Base-by-base conservation (phyloP, 2,888 invertebrate species). In the Anodontia alba region DNA sequence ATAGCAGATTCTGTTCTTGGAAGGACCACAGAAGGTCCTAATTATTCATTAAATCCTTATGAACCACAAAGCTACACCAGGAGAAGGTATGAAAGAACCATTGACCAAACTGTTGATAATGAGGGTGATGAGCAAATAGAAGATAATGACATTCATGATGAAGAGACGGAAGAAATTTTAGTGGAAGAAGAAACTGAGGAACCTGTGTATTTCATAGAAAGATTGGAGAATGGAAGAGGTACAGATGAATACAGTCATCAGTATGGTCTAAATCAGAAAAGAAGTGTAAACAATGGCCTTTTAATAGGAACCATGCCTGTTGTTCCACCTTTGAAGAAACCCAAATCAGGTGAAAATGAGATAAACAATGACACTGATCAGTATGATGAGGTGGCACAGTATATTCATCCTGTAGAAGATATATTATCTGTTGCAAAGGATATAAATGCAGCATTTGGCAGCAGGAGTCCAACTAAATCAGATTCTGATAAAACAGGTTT, bases 391-490 rank as follows among this genome's bases (percentile, higher is more conserved):
- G 38, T 82, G 17, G 68, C 75, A 31, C 78, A 81, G 23, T 51
- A 67, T 17, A 67, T 76, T 23, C 78, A 86, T 43, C 73, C 86
- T 69, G 57, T 51, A 2, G 77, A 81, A 42, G 80, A 81, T 42
- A 80, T 83, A 62, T 20, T 83, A 29, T 69, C 83, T 67, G 80
- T 86, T 31, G 86, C 86, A 43, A 76, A 86, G 54, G 81, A 83
- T 71, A 86, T 86, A 31, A 69, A 62, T 69, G 69, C 83, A n/a
- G 77, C 81, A 54, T 86, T 83, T 69, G 85, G 85, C 51, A 67
- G 69, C 26, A 82, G 78, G 23, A 85, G 82, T 73, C 82, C 82
- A 23, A 36, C 29, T 46, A 33, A 46, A 26, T 36, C 29, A 12
- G 42, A 51, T 29, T 67, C 42, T 51, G 49, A 12, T 69, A 42